These are phyloP conservation scores for Martes martes DNA, from an alignment of 2,113 vertebrate species.

Conservation along the genomic window DNA sequence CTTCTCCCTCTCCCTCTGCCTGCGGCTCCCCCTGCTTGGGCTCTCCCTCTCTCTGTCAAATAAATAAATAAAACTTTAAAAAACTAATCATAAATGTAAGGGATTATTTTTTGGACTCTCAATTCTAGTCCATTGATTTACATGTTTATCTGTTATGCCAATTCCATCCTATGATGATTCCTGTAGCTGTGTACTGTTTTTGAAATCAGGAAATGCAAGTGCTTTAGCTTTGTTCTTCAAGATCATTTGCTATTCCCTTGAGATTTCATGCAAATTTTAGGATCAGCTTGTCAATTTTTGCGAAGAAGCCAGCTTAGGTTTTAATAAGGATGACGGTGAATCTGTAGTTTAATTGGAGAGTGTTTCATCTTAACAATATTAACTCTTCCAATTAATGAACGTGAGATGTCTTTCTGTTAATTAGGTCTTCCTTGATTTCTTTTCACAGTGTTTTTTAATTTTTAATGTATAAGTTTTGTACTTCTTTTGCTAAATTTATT, in stretches of 20 bases:
- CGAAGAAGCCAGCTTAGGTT: neutral
- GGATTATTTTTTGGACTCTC: neutral
- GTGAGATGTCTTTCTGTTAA: neutral
- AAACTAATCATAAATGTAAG: neutral
- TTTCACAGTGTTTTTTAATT: neutral
- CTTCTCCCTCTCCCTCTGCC: too few relatives aligned
- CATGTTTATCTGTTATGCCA: neutral
- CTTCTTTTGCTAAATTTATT: neutral
- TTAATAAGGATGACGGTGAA: neutral
- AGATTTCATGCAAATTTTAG: neutral
- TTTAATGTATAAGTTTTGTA: neutral
- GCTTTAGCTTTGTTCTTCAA: neutral
- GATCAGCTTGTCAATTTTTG: neutral
- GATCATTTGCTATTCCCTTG: neutral
- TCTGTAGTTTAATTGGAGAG: neutral
- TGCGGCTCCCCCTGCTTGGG: too few relatives aligned
- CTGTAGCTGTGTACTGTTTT: neutral
- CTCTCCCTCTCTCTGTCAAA: too few relatives aligned
- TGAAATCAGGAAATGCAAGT: neutral
- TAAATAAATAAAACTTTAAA: too few relatives aligned
- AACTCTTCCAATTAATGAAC: neutral
- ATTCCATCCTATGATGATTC: neutral
- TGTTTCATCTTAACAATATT: neutral
- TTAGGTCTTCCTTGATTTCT: neutral
- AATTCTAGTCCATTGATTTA: neutral